These are phyloP conservation scores for Patagioenas fasciata DNA, from an alignment of 2,113 vertebrate genomes.

Conservation along the genomic window DNA sequence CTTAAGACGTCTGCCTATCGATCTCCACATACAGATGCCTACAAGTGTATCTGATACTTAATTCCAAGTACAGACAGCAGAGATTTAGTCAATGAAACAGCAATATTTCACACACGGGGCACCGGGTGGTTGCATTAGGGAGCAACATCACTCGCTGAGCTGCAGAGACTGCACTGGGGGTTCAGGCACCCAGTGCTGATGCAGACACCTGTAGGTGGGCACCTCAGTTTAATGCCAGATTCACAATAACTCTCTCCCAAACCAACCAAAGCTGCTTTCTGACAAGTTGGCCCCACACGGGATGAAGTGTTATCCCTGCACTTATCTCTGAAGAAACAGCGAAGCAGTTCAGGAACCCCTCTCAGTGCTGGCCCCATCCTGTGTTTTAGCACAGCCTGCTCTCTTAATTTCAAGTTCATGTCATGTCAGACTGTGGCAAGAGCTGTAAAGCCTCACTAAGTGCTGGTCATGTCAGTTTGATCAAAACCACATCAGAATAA, in stretches of 20 bases:
- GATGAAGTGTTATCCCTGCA: not conserved
- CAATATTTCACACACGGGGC: not conserved
- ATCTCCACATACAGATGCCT: not conserved
- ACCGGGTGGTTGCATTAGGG: rapidly evolving
- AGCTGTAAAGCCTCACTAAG: not conserved
- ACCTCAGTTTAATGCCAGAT: not conserved
- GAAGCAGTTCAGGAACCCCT: not conserved
- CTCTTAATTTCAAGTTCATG: not conserved
- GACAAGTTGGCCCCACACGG: not conserved
- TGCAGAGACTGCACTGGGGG: not conserved
- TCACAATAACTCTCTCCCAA: not conserved
- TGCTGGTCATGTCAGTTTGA: not conserved
- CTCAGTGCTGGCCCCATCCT: not conserved
- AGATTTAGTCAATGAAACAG: not conserved
- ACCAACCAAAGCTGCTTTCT: not conserved
- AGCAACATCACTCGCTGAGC: not conserved
- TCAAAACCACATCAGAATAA: not conserved
- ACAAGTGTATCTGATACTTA: not conserved
- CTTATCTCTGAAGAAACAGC: not conserved
- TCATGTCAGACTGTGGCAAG: not conserved
- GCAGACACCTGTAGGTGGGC: not conserved
- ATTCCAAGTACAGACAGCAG: not conserved
- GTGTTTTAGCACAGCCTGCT: not conserved
- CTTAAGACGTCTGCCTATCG: not conserved
- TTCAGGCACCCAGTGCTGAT: not conserved